Base-by-base conservation (phyloP, 2,888 invertebrate species). In the Apamea crenata region DNA sequence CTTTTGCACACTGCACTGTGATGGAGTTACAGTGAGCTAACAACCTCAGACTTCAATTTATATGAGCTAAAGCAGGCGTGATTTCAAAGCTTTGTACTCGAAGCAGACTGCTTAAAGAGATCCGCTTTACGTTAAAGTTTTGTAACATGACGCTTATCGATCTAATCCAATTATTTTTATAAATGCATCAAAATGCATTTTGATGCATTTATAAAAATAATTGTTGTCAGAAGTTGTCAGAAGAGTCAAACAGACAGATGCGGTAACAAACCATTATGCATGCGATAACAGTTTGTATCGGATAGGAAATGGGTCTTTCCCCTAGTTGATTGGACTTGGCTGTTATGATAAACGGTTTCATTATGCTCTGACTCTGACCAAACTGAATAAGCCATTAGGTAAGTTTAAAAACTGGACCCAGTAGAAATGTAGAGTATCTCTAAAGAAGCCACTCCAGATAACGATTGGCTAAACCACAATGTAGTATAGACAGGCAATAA, bases 251-350 rank as follows among this genome's bases (percentile, higher is more conserved):
- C n/a, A 63, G 3, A 18, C 18, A 21, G 8, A 53, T 77, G 44
- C 1, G 8, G 44, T 69, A 47, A 81, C 65, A 56, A 47, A 29
- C 21, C 53, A n/a, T 50, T 8, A 32, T 14, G 8, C 18, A 32
- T 3, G 6, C 18, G 4, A 59, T 74, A 59, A 21, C 21, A 44
- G 5, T 5, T 8, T 65, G 18, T 18, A 71, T 47, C 40, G 3
- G 16, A 53, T 14, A 67, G 53, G 44, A 82, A 82, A 82, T 67
- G 50, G 50, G 44, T 50, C 1, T n/a, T 53, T 74, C 32, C 53
- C 69, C 44, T 36, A 36, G 61, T 61, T 80, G 44, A 61, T 68
- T 53, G 21, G 25, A 40, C 16, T 66, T 59, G 16, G 1, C 25
- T 61, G 40, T 16, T 59, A 74, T 67, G 32, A 82, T 25, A 65